Evolutionary conservation across 2,113 vertebrate species (phyloP).

Genomic region (Nerophis lumbriciformis): DNA sequence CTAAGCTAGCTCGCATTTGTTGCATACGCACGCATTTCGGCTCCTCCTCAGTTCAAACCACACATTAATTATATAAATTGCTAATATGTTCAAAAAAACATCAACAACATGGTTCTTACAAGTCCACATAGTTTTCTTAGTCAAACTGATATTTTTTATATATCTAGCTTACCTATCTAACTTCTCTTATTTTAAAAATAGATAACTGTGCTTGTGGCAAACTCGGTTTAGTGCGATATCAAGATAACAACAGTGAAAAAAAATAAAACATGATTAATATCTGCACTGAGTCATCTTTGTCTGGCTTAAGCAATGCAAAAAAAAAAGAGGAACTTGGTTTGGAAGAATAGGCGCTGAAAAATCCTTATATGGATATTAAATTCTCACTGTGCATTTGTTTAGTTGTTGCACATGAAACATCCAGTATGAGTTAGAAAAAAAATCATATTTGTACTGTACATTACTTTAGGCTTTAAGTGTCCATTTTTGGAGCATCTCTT

Average conservation of each 20-base stretch:
- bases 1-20: no score
- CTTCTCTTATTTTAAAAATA: slow-evolving; percentile 41
- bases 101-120: no score
- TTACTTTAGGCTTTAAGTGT: background rate
- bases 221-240: slow-evolving; percentile 34
- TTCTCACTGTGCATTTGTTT: background rate
- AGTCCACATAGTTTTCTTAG: no score
- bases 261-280: slow-evolving; percentile 52
- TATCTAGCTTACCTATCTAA: background rate
- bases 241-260: slow-evolving; percentile 43
- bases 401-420: background rate
- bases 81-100: no score
- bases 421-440: background rate
- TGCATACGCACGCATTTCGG: no score
- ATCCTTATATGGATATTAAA: slow-evolving; percentile 33
- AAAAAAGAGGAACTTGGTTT: slow-evolving; percentile 73
- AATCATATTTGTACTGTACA: background rate
- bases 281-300: slow-evolving; percentile 71
- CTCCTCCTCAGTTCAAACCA: no score
- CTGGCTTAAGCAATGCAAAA: slow-evolving; percentile 69
- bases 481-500: background rate
- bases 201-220: slow-evolving; percentile 6
- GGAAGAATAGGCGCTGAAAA: slow-evolving; percentile 42
- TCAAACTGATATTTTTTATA: background rate
- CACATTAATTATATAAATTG: no score